These are phyloP conservation scores for Platysternon megacephalum DNA, from an alignment of 2,113 vertebrate species.

Conservation along the genomic window DNA sequence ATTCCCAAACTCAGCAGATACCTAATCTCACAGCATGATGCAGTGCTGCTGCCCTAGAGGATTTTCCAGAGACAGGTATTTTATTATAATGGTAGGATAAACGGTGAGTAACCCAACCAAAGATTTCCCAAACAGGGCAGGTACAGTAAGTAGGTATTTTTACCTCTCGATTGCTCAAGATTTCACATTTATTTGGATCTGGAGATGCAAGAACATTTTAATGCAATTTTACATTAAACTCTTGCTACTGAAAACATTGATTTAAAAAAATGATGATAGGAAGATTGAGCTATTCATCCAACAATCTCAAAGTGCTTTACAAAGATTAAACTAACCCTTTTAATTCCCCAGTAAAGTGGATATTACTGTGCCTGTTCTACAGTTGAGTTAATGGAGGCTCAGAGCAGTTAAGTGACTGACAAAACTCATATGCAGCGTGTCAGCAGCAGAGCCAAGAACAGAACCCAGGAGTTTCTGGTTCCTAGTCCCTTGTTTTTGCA, in stretches of 20 bases:
- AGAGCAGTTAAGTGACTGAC: background rate
- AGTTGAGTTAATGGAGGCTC: background rate
- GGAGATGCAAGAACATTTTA: slow-evolving; percentile 13
- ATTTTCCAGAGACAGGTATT: slow-evolving; percentile 50
- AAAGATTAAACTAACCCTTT: background rate
- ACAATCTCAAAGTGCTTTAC: background rate
- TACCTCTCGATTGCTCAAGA: slow-evolving; percentile 33
- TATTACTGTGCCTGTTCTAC: background rate
- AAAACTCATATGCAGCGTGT: background rate
- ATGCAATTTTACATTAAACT: background rate
- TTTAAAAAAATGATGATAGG: background rate
- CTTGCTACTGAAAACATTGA: background rate
- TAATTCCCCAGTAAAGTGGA: background rate
- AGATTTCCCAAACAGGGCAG: background rate
- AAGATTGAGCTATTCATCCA: background rate
- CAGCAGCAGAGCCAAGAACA: background rate
- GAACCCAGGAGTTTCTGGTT: background rate
- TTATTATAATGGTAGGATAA: slow-evolving; percentile 51
- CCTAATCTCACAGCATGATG: slow-evolving; percentile 23
- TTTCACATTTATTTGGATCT: slow-evolving; percentile 21
- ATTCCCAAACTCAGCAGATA: slow-evolving; percentile 43
- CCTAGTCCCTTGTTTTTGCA: background rate
- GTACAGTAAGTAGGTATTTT: slow-evolving; percentile 30
- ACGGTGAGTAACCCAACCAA: slow-evolving; percentile 29
- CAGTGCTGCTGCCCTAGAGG: slow-evolving; percentile 38